Percentiles rank a stretch among this genome's conserved stretches.
phyloP scores from a whole-genome alignment of 2,797 vertebrate species.

The Glossophaga mutica region DNA sequence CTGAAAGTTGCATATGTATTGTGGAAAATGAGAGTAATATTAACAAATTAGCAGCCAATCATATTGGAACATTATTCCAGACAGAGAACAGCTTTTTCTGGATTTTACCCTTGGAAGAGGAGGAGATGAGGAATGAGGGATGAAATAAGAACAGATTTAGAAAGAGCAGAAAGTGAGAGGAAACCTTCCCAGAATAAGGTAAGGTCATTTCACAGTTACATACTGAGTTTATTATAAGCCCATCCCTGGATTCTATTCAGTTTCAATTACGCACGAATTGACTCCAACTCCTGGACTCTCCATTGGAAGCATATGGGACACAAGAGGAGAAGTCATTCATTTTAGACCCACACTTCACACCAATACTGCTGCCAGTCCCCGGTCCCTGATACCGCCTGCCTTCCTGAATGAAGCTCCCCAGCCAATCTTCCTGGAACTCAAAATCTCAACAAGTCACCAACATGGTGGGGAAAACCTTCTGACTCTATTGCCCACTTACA shows the following conservation, averaged over 20 bases:
- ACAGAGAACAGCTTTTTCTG: slow-evolving; percentile 20
- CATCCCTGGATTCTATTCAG: slow-evolving; percentile 43
- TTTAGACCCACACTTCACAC: not conserved
- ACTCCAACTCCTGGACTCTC: slow-evolving; percentile 38
- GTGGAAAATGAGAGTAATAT: slow-evolving; percentile 13
- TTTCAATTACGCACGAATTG: slow-evolving; percentile 42
- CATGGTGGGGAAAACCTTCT: not conserved
- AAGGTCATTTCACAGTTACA: slow-evolving; percentile 48
- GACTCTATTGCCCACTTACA: not conserved
- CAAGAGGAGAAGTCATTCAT: slow-evolving; percentile 9
- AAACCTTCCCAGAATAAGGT: not conserved
- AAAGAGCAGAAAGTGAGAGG: not conserved
- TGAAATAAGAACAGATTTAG: slow-evolving; percentile 42
- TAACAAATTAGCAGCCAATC: slow-evolving; percentile 17
- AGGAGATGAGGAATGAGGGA: not conserved
- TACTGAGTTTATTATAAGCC: slow-evolving; percentile 45
- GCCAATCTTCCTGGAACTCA: not conserved
- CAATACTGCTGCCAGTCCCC: not conserved
- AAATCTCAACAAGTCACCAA: not conserved
- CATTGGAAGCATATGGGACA: slow-evolving; percentile 36
- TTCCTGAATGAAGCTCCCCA: not conserved
- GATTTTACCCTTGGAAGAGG: not conserved
- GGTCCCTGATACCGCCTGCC: not conserved
- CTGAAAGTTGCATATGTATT: not conserved
- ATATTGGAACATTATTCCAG: not conserved